A percentile compares a stretch with the other conserved stretches of the same genome.
Conservation (phyloP, 2,797 vertebrate genomes). For the Lutjanus campechanus region DNA sequence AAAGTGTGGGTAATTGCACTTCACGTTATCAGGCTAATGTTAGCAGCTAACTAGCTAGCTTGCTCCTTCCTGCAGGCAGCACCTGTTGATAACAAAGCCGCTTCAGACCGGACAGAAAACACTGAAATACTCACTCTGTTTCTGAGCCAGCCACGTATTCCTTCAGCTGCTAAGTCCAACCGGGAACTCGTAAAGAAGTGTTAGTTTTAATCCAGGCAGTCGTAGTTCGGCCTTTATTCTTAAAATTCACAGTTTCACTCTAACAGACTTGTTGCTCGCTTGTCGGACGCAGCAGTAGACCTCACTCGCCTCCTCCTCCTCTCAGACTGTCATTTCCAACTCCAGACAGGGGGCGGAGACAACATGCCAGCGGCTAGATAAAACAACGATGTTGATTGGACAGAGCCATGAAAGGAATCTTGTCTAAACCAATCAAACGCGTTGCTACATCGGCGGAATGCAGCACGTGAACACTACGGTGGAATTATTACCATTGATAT, state of each 20-base stretch:
- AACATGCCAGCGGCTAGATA: not conserved
- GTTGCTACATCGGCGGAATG: constrained; percentile 11
- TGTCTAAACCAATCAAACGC: constrained; percentile 55
- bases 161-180: constrained; percentile 6
- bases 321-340: constrained; percentile 69
- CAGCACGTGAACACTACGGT: not conserved
- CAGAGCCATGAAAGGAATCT: constrained; percentile 23
- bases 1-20: not conserved
- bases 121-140: constrained; percentile 59
- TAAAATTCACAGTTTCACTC: constrained; percentile 32
- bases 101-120: constrained; percentile 41
- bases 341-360: constrained; percentile 56
- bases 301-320: constrained; percentile 21
- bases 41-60: constrained; percentile 75
- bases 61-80: constrained; percentile 59
- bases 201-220: not conserved
- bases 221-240: not conserved
- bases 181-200: not conserved
- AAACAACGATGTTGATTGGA: constrained; percentile 64
- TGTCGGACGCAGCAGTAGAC: constrained; percentile 11
- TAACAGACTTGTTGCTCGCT: constrained; percentile 43
- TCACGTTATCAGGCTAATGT: constrained; percentile 46
- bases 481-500: constrained; percentile 1
- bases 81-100: constrained; percentile 84
- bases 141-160: not conserved